Conservation (phyloP, 2,113 vertebrate species). For the Galemys pyrenaicus region DNA sequence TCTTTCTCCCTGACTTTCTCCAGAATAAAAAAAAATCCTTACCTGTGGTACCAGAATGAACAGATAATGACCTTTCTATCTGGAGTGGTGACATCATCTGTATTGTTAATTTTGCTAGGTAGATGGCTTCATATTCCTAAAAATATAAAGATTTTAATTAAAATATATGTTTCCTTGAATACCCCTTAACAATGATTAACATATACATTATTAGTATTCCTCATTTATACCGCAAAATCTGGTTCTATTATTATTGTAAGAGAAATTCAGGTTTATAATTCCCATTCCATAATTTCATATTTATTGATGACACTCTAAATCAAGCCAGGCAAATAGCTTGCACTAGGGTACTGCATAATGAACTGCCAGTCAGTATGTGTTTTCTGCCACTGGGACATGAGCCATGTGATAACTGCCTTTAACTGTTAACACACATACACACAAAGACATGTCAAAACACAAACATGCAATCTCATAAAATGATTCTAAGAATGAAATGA, state of each 20-base stretch:
- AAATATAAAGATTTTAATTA: conserved; percentile 56
- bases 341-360: not conserved
- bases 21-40: conserved; percentile 68
- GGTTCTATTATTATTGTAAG: not conserved
- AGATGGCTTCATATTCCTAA: conserved; percentile 99
- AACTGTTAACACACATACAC: not conserved
- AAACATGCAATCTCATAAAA: not conserved
- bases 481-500: conserved; percentile 27
- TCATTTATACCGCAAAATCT: not conserved
- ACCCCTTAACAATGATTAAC: conserved; percentile 15
- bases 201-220: not conserved
- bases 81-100: conserved; percentile 99
- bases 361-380: not conserved
- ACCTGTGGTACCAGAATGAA: conserved; percentile 94
- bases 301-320: conserved; percentile 25
- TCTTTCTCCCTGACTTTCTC: not conserved
- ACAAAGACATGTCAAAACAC: not conserved
- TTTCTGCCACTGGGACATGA: not conserved
- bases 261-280: conserved; percentile 54
- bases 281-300: not conserved
- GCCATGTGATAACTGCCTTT: not conserved
- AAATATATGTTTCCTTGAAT: conserved; percentile 31
- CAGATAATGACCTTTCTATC: conserved; percentile 93
- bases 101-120: conserved; percentile 98
- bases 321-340: conserved; percentile 8